Evolutionary conservation across 2,797 vertebrate species (phyloP), one percentile per base, ranked within the genome.

Genomic region (Esox masquinongy): DNA sequence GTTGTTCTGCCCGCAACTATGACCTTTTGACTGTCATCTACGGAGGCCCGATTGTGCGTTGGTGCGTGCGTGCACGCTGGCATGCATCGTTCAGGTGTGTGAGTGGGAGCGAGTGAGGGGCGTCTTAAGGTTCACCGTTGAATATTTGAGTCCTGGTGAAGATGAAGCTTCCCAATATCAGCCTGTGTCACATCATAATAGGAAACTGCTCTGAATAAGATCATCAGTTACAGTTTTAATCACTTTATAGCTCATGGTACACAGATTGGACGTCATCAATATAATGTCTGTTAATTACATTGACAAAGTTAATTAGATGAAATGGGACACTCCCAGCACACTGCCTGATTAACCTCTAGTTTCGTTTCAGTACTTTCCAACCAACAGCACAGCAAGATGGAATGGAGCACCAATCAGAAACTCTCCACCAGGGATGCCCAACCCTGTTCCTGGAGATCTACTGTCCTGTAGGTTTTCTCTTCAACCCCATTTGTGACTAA

Each of bases 21-120:
- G 90, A 91, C 90, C 88, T 92, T 92, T 90, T 1, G 11, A 79
- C 80, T 47, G 72, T 67, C 82, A 80, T 80, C 79, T 79, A 70
- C 81, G 78, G 81, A 79, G 22, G 31, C 66, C 53, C 1, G 56
- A 24, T 24, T 56, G 49, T 63, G 73, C 73, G 74, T 53, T 26
- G 50, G 47, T 31, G 69, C 31, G 69, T 19, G 22, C 31, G 31
- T 17, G 67, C 11, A 29, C 22, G 50, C 16, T 8, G 11, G 43
- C 56, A 50, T 53, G 61, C 17, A 17, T 68, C 16, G 31, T 24
- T 74, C 12, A 16, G 34, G 17, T 70, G 29, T 70, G 47, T 24
- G 47, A 26, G 49, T 75, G 49, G 26, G 43, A 53, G 31, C 22
- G 29, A n/a, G 50, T 19, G 43, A 47, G 68, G 11, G 66, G 22